Evolutionary conservation across 2,797 vertebrate species (phyloP).

Genomic region (Myotis vivesi): DNA sequence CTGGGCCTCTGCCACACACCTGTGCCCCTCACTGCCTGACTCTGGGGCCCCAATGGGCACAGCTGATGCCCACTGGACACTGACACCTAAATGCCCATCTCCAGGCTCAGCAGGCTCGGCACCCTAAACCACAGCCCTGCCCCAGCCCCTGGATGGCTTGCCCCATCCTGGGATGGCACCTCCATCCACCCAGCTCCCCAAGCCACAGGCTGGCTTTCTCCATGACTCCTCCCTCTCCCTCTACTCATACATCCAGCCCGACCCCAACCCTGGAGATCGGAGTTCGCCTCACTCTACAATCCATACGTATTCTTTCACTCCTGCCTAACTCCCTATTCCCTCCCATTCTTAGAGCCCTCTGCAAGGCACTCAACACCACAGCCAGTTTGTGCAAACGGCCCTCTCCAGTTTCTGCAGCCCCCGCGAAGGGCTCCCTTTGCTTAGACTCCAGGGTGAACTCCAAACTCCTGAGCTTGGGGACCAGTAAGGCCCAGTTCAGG

Average conservation of each 20-base stretch:
- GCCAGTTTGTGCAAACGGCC: not conserved
- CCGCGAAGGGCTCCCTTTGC: not conserved
- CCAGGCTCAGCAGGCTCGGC: not conserved
- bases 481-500: conserved; percentile 33
- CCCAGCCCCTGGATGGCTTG: not conserved
- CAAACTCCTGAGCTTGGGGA: conserved; percentile 7
- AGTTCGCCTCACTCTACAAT: not conserved
- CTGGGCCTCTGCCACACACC: conserved; percentile 21
- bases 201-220: not conserved
- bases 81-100: not conserved
- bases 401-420: not conserved
- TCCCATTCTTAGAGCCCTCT: not conserved
- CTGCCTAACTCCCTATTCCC: conserved; percentile 1
- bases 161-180: not conserved
- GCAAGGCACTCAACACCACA: not conserved
- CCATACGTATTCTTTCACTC: not conserved
- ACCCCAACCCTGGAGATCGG: not conserved
- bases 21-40: conserved; percentile 15
- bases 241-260: not conserved
- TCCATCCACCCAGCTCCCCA: not conserved
- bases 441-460: conserved; percentile 1
- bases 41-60: not conserved
- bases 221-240: not conserved
- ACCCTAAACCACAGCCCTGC: not conserved
- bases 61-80: not conserved